Percentiles rank a stretch among this genome's conserved stretches.
These are phyloP conservation scores for Phrynocephalus guinanensis DNA, from an alignment of 2,797 vertebrate genomes.

Conservation along the genomic window DNA sequence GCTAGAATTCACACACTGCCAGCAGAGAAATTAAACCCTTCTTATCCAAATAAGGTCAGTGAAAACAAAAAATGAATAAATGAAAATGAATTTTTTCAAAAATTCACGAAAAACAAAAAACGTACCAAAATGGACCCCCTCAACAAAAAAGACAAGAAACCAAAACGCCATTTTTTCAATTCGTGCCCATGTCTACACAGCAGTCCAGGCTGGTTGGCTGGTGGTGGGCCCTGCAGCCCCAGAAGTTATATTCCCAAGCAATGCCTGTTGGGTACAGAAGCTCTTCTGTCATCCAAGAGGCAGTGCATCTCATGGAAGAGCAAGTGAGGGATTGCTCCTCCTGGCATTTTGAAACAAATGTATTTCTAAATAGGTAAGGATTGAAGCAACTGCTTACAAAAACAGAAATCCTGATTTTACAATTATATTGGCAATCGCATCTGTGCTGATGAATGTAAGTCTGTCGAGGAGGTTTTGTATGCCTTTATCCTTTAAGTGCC, in stretches of 20 bases:
- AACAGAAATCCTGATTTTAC: constrained; percentile 44
- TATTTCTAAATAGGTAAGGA: constrained; percentile 43
- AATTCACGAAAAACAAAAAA: too few species aligned
- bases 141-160: too few species aligned
- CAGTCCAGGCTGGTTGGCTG: not conserved
- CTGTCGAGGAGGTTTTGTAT: constrained; percentile 36
- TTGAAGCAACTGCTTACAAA: constrained; percentile 15
- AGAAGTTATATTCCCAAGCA: not conserved
- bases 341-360: not conserved
- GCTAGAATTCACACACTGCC: not conserved
- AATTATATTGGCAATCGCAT: constrained; percentile 34
- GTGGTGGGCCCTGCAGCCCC: not conserved
- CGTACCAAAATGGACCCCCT: too few species aligned
- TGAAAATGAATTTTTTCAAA: too few species aligned
- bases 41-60: constrained; percentile 8
- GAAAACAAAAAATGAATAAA: too few species aligned
- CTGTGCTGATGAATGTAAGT: constrained; percentile 44
- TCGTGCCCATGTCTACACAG: too few species aligned
- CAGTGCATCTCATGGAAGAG: too few species aligned
- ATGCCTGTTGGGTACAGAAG: not conserved
- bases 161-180: too few species aligned
- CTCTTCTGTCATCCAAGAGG: not conserved
- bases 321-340: not conserved
- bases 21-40: not conserved
- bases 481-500: constrained; percentile 51